A percentile compares a stretch with the other conserved stretches of the same genome.
phyloP scores from a whole-genome alignment of 2,797 vertebrate species.

The Oreonectes daqikongensis region DNA sequence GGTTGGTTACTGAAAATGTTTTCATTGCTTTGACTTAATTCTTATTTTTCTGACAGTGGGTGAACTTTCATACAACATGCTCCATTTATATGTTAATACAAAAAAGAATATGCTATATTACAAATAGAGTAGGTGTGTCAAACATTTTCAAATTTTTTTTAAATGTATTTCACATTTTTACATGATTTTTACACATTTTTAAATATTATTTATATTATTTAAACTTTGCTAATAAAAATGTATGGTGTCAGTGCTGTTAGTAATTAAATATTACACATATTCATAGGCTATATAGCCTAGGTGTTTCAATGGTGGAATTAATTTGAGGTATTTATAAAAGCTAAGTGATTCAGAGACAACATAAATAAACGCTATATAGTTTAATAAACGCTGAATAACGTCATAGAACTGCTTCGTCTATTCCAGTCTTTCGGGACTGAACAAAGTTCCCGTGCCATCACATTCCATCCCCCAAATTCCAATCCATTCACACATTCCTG shows the following conservation, averaged over 20 bases:
- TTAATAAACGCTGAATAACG: conserved; percentile 66
- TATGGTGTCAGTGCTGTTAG: no score
- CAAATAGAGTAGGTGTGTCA: not conserved
- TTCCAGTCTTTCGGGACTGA: conserved; percentile 75
- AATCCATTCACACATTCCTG: conserved; percentile 62
- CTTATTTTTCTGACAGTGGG: not conserved
- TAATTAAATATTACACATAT: no score
- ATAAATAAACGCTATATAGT: not conserved
- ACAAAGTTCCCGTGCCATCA: conserved; percentile 51
- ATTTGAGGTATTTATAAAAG: no score
- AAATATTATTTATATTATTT: not conserved
- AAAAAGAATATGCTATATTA: no score
- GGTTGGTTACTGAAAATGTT: not conserved
- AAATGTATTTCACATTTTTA: not conserved
- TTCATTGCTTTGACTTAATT: not conserved
- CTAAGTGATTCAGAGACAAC: no score
- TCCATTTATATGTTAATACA: not conserved
- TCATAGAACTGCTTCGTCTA: conserved; percentile 58
- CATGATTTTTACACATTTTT: no score
- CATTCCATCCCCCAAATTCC: conserved; percentile 54
- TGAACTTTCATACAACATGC: not conserved
- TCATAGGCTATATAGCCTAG: no score
- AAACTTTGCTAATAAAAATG: no score
- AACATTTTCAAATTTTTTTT: not conserved
- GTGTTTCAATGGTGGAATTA: no score